Evolutionary conservation across 2,888 invertebrate genomes (phyloP), one percentile per base, ranked within the genome.

Genomic region (Thereva nobilitata): DNA sequence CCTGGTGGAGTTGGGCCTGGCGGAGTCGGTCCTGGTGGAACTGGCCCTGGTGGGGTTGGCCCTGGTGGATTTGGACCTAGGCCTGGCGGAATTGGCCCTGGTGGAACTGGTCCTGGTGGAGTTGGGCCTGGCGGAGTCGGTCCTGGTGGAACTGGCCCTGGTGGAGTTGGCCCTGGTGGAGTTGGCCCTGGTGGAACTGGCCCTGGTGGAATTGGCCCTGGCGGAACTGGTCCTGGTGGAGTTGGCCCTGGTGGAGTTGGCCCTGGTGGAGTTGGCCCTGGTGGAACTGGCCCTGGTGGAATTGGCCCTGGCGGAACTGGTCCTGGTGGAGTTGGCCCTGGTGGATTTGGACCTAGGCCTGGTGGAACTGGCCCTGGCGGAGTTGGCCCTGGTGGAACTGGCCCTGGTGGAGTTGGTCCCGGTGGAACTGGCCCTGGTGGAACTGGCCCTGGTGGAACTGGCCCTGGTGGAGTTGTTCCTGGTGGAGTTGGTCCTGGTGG

Each of bases 41-140:
- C 57, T 10, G 56, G 69, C 12, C 44, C 68, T 1, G 65, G 67
- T 5, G 54, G 68, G 12, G 64, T 56, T 53, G 71, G 71, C 7
- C 69, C 64, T 35, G 71, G 72, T 23, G 64, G 59, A 9, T 64
- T 45, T 64, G 66, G 37, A 10, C 4, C 55, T 44, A 10, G 56
- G 3, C 4, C 55, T 44, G 23, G 56, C 5, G 57, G 23, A 7
- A 8, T 42, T 10, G 54, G 56, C 44, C 37, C 61, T 42, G 66
- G 66, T 9, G 65, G 49, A 9, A 40, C 37, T 38, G 68, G 8
- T 8, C 53, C 68, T 42, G 65, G 69, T 55, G 61, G 56, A 37
- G 66, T 66, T 10, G 73, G 69, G n/a, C 12, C 41, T 10, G 70
- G 72, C 12, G 67, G 70, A 10, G 34, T 63, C 38, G 68, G 68